Evolutionary conservation across 2,888 invertebrate species (phyloP).

Genomic region (Acleris literana): DNA sequence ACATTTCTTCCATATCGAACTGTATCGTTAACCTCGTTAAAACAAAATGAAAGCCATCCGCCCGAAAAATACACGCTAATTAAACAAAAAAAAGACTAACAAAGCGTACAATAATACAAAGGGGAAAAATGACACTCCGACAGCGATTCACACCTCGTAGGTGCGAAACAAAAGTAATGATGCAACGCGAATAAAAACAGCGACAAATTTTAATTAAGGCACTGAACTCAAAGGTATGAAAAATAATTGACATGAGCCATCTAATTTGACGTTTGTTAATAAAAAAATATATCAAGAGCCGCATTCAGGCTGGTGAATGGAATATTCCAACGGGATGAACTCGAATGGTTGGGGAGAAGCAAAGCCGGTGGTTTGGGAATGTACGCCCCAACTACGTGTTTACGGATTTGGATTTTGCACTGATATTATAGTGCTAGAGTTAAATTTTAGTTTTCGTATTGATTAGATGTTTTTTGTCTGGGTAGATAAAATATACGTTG

Average conservation of each 20-base stretch:
- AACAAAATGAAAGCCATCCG: slow-evolving; percentile 15
- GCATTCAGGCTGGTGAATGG: slow-evolving; percentile 63
- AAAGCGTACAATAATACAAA: slow-evolving; percentile 55
- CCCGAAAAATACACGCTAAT: slow-evolving; percentile 53
- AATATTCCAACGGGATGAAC: slow-evolving; percentile 61
- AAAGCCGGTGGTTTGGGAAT: slow-evolving; percentile 41
- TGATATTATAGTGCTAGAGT: too few species aligned
- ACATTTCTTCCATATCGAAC: neutral
- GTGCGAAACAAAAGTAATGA: slow-evolving; percentile 74
- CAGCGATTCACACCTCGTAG: slow-evolving; percentile 76
- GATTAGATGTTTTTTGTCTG: too few species aligned
- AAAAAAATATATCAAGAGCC: slow-evolving; percentile 54
- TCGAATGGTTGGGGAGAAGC: slow-evolving; percentile 55
- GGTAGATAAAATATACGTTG: too few species aligned
- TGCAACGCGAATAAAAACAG: slow-evolving; percentile 55
- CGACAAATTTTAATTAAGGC: slow-evolving; percentile 81
- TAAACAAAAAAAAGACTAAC: slow-evolving; percentile 62
- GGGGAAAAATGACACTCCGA: slow-evolving; percentile 59
- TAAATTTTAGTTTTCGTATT: too few species aligned
- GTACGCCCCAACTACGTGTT: slow-evolving; percentile 19
- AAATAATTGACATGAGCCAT: slow-evolving; percentile 72
- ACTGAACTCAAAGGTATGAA: slow-evolving; percentile 63
- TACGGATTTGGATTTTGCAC: neutral
- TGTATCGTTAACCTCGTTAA: neutral
- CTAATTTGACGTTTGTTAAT: slow-evolving; percentile 69